Evolutionary conservation across 2,113 vertebrate species (phyloP).

Genomic region (Candoia aspera): DNA sequence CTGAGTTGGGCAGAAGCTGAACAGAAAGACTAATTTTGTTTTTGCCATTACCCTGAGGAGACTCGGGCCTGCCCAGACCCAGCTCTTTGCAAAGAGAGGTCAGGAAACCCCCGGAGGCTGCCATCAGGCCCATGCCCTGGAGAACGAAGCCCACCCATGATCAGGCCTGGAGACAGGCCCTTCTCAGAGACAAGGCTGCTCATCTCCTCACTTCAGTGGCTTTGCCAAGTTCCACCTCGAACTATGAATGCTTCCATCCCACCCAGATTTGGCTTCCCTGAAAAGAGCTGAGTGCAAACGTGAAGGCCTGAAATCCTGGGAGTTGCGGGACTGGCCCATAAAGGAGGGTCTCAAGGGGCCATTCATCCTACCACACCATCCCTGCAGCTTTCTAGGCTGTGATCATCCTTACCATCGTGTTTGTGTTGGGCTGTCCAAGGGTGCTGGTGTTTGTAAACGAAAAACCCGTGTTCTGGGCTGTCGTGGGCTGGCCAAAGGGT

Average conservation of each 20-base stretch:
- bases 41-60: no score
- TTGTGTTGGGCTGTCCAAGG: constrained; percentile 87
- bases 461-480: constrained; percentile 86
- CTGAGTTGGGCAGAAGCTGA: not conserved
- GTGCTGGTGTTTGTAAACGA: constrained; percentile 87
- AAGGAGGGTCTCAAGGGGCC: not conserved
- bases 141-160: no score
- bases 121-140: no score
- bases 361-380: not conserved
- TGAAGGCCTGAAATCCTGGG: not conserved
- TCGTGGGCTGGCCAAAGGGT: constrained; percentile 87
- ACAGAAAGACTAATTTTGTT: not conserved
- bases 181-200: not conserved
- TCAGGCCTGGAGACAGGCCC: not conserved
- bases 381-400: fast-evolving
- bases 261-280: no score
- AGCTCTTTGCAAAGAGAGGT: not conserved
- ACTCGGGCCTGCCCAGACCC: not conserved
- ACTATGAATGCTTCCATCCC: no score
- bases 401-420: constrained; percentile 81
- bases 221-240: not conserved
- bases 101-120: not conserved
- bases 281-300: not conserved
- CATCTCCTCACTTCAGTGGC: not conserved
- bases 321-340: not conserved